phyloP scores from a whole-genome alignment of 2,888 invertebrate species.

The Pseudococcus viburni region DNA sequence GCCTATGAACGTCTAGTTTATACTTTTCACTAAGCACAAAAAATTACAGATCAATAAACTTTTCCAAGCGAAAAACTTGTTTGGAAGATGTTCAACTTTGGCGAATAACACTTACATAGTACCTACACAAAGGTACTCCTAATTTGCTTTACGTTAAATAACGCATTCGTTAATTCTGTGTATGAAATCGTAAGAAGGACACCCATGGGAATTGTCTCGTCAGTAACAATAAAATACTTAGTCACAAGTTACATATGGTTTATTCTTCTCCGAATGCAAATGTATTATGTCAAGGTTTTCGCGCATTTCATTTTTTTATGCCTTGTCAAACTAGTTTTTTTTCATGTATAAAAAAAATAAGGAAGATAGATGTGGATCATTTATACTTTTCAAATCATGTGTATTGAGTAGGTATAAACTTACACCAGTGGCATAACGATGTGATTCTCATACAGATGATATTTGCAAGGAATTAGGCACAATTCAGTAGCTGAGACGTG shows the following conservation, averaged over 20 bases:
- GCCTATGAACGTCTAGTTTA: not conserved
- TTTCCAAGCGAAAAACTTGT: slow-evolving; percentile 19
- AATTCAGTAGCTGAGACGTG: not conserved
- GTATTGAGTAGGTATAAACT: not conserved
- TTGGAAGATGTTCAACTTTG: slow-evolving; percentile 50
- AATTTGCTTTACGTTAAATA: slow-evolving; percentile 21
- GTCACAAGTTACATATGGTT: slow-evolving; percentile 52
- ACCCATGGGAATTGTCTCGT: slow-evolving; percentile 64
- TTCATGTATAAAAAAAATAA: slow-evolving; percentile 35
- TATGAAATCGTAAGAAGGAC: slow-evolving; percentile 62
- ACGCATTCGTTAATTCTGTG: slow-evolving; percentile 49
- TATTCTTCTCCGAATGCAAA: slow-evolving; percentile 33
- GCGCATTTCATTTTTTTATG: slow-evolving; percentile 51
- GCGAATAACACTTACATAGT: not conserved
- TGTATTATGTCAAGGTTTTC: slow-evolving; percentile 64
- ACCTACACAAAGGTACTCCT: not conserved
- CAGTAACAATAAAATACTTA: slow-evolving; percentile 57
- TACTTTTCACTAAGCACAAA: not conserved
- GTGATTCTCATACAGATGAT: not conserved
- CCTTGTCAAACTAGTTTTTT: slow-evolving; percentile 51
- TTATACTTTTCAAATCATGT: slow-evolving; percentile 41
- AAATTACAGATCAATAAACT: slow-evolving; percentile 42
- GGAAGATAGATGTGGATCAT: slow-evolving; percentile 43
- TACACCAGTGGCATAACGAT: not conserved
- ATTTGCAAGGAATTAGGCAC: slow-evolving; percentile 3